Conservation (phyloP, 2,888 invertebrate species). For the Troides aeacus region DNA sequence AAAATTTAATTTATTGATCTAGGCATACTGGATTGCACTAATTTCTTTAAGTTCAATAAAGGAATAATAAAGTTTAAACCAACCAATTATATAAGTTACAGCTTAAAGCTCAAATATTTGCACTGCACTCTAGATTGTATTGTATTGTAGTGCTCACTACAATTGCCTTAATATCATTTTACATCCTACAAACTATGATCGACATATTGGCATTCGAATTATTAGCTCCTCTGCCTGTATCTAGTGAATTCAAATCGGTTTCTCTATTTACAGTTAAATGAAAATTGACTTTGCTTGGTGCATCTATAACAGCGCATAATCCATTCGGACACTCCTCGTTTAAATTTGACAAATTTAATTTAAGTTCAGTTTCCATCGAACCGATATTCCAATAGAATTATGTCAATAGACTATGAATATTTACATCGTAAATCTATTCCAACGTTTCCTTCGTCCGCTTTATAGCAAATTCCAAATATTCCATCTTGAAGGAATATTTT, state of each 20-base stretch:
- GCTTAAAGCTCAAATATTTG: neutral
- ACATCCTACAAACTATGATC: constrained; percentile 17
- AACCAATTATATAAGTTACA: neutral
- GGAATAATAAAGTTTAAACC: too few species aligned
- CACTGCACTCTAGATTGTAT: neutral
- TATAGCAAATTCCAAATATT: neutral
- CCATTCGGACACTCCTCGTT: neutral
- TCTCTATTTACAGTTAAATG: constrained; percentile 6
- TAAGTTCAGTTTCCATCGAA: constrained; percentile 12
- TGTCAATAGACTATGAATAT: constrained; percentile 23
- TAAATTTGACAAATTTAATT: constrained; percentile 30
- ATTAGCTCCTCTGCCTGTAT: constrained; percentile 22
- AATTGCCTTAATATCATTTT: constrained; percentile 29
- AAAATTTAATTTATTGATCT: too few species aligned
- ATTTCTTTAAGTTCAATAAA: too few species aligned
- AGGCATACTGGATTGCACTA: too few species aligned
- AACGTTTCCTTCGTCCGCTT: constrained; percentile 1
- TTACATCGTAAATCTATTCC: constrained; percentile 18
- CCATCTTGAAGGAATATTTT: neutral
- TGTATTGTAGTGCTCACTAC: constrained; percentile 12
- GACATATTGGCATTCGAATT: constrained; percentile 29
- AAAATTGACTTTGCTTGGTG: constrained; percentile 14
- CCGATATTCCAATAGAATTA: constrained; percentile 13
- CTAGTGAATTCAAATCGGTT: constrained; percentile 29
- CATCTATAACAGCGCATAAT: constrained; percentile 1